Conservation (phyloP, 2,113 vertebrate species). For the Harpagus bidentatus region DNA sequence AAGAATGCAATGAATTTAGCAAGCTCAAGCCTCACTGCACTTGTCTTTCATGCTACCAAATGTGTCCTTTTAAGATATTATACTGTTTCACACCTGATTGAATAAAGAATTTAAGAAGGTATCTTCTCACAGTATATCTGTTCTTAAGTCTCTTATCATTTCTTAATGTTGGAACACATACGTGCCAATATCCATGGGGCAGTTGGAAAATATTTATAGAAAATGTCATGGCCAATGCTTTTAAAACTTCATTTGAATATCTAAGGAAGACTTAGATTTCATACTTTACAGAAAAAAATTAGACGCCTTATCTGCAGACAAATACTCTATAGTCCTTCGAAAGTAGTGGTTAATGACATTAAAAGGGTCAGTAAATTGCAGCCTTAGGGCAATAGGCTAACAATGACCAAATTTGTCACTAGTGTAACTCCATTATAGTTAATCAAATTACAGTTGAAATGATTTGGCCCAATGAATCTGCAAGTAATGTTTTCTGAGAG, state of each 20-base stretch:
- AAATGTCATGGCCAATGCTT: slow-evolving; percentile 16
- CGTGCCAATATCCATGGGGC: slow-evolving; percentile 33
- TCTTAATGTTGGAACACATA: slow-evolving; percentile 42
- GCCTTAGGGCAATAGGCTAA: background rate
- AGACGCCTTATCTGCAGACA: background rate
- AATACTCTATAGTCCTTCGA: background rate
- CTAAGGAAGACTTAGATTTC: slow-evolving; percentile 44
- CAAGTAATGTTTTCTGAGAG: background rate
- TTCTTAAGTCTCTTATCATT: slow-evolving; percentile 67
- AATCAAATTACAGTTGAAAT: background rate
- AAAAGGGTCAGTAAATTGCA: background rate
- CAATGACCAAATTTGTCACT: background rate
- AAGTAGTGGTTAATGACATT: background rate
- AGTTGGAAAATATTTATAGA: slow-evolving; percentile 40
- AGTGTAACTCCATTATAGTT: background rate
- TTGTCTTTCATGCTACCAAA: slow-evolving; percentile 73
- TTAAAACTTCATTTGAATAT: slow-evolving; percentile 49
- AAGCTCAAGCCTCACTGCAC: slow-evolving; percentile 64
- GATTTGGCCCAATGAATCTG: background rate
- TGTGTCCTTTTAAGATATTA: slow-evolving; percentile 75
- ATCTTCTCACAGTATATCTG: slow-evolving; percentile 56
- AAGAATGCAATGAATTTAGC: slow-evolving; percentile 64
- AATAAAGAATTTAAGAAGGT: slow-evolving; percentile 72
- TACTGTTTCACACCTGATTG: slow-evolving; percentile 73
- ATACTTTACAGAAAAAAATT: slow-evolving; percentile 1